Percentiles rank a stretch among this genome's conserved stretches.
Evolutionary conservation across 2,888 invertebrate genomes (phyloP).

Genomic region (Erebia epiphron): DNA sequence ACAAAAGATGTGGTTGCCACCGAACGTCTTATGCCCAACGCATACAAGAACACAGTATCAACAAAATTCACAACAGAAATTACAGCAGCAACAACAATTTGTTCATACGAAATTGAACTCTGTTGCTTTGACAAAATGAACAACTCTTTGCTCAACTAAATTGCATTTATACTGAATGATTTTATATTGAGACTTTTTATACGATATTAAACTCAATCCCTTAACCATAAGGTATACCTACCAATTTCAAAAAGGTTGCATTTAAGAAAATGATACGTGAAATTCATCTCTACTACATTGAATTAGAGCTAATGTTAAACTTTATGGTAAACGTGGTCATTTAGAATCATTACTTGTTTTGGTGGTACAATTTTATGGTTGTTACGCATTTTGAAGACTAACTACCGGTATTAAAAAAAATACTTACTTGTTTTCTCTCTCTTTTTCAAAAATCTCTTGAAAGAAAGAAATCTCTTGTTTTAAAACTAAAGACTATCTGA

Average conservation of each 20-base stretch:
- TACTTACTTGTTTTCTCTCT: too few relatives aligned
- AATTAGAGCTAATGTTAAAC: not conserved
- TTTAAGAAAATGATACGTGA: conserved; percentile 9
- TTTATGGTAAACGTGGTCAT: conserved; percentile 26
- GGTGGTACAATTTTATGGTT: conserved; percentile 33
- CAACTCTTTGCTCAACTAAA: not conserved
- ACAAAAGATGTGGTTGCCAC: conserved; percentile 2
- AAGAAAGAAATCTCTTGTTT: conserved; percentile 14
- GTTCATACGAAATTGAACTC: conserved; percentile 16
- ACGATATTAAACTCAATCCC: conserved; percentile 2
- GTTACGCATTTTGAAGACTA: conserved; percentile 24
- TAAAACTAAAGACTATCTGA: not conserved
- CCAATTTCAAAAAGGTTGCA: conserved; percentile 1
- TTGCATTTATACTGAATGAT: not conserved
- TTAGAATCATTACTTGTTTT: conserved; percentile 27
- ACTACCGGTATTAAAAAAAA: conserved; percentile 26
- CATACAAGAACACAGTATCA: conserved; percentile 20
- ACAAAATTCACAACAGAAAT: not conserved
- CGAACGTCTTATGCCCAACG: conserved; percentile 17
- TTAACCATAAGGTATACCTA: not conserved
- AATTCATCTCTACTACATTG: conserved; percentile 18
- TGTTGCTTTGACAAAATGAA: conserved; percentile 17
- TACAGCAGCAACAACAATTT: not conserved
- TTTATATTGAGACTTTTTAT: not conserved
- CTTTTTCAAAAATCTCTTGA: too few relatives aligned